A percentile compares a stretch with the other conserved stretches of the same genome.
Evolutionary conservation across 92 coral and sea anemone genomes (phyloP).

Genomic region (Zoanthus gigantus): DNA sequence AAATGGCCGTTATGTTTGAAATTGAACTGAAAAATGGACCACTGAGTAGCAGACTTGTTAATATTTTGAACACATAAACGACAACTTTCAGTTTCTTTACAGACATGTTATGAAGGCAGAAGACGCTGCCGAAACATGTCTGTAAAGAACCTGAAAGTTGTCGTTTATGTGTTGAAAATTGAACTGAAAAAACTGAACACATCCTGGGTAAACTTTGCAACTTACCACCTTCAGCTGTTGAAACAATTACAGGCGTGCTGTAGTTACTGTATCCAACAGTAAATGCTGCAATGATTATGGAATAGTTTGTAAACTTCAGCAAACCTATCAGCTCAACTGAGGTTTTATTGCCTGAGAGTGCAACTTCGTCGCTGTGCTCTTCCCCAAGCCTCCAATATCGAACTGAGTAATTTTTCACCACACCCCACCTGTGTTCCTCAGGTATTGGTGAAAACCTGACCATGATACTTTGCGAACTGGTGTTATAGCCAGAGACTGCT

Average conservation of each 20-base stretch:
- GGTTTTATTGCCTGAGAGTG: background rate
- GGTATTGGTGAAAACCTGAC: slow-evolving; percentile 20
- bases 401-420: background rate
- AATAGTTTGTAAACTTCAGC: slow-evolving; percentile 28
- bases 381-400: background rate
- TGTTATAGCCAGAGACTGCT: slow-evolving; percentile 16
- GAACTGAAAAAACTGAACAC: too few species aligned
- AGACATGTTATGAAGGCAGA: too few species aligned
- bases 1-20: too few species aligned
- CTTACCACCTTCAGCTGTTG: slow-evolving; percentile 46
- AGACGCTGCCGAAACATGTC: too few species aligned
- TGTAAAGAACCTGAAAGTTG: too few species aligned
- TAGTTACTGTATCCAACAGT: slow-evolving; percentile 19
- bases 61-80: too few species aligned
- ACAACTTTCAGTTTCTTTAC: too few species aligned
- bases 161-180: too few species aligned
- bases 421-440: slow-evolving; percentile 9
- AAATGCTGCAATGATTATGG: background rate
- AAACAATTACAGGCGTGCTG: slow-evolving; percentile 9
- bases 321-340: background rate
- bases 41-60: too few species aligned
- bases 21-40: too few species aligned
- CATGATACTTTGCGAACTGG: slow-evolving; percentile 46
- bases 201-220: background rate
- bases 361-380: background rate